A percentile compares a stretch with the other conserved stretches of the same genome.
Evolutionary conservation across 2,797 vertebrate genomes (phyloP).

Genomic region (Mormyrops boulengeri): DNA sequence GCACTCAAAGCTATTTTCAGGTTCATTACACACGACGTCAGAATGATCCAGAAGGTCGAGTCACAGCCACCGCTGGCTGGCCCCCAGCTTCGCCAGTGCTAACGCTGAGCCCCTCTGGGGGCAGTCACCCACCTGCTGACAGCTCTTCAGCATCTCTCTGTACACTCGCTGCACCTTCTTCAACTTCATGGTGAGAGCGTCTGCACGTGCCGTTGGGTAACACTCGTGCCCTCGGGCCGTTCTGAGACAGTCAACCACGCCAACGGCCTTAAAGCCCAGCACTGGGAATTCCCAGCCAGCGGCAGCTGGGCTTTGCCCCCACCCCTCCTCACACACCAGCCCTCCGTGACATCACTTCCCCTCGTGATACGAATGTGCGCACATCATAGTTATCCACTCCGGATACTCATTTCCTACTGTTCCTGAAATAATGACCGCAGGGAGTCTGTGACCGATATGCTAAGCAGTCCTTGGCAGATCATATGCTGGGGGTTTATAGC

Average conservation of each 20-base stretch:
- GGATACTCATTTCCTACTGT: background rate
- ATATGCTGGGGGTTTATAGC: background rate
- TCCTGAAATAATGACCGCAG: background rate
- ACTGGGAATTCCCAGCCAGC: slow-evolving; percentile 9
- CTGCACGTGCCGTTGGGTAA: background rate
- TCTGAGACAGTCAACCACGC: background rate
- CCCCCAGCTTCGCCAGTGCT: background rate
- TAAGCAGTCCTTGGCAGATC: background rate
- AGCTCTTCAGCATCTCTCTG: slow-evolving; percentile 63
- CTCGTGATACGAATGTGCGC: background rate
- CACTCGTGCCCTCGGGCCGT: background rate
- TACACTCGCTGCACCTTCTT: slow-evolving; percentile 60
- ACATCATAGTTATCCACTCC: background rate
- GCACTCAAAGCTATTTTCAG: background rate
- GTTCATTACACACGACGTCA: background rate
- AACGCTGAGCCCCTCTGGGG: slow-evolving; percentile 7
- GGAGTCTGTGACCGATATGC: background rate
- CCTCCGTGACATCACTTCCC: background rate
- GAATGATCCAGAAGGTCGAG: background rate
- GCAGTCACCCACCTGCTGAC: slow-evolving; percentile 56
- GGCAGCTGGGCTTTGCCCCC: background rate
- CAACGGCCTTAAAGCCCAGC: background rate
- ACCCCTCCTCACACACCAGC: background rate
- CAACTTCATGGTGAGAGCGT: slow-evolving; percentile 57
- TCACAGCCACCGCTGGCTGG: background rate